Base-by-base conservation (phyloP, 2,888 invertebrate genomes). In the Sinotaia quadrata region DNA sequence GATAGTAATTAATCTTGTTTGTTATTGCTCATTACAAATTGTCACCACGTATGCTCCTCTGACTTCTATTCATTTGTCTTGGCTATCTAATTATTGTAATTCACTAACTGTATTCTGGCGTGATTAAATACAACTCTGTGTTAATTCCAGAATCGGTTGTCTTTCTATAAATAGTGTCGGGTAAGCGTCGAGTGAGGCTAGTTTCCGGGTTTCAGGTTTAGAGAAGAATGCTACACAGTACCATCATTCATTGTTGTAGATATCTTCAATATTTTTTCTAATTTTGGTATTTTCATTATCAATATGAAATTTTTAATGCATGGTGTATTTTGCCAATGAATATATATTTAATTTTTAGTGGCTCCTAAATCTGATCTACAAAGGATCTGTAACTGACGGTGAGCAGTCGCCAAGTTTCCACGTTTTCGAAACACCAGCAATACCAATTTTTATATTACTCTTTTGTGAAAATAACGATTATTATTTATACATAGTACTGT, bases 331-430 rank as follows among this genome's bases (percentile, higher is more conserved):
- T 24, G n/a, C 12, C 24, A 8, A 24, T 47, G 47, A n/a, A 47
- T n/a, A 24, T n/a, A n/a, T n/a, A n/a, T n/a, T n/a, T n/a, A n/a
- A n/a, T n/a, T n/a, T n/a, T n/a, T n/a, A n/a, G n/a, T n/a, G n/a
- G n/a, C n/a, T n/a, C n/a, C n/a, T n/a, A n/a, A n/a, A n/a, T n/a
- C n/a, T n/a, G n/a, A n/a, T n/a, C n/a, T n/a, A n/a, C n/a, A n/a
- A n/a, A n/a, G n/a, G n/a, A n/a, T n/a, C n/a, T n/a, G n/a, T n/a
- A n/a, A n/a, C n/a, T n/a, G n/a, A n/a, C n/a, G n/a, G n/a, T n/a
- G n/a, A n/a, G n/a, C n/a, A 67, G 76, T 87, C 24, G 71, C 75
- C 51, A 78, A 76, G 5, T 87, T 85, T 74, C 75, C 87, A 18
- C 74, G 75, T 51, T 68, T 75, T n/a, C n/a, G n/a, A n/a, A n/a